These are phyloP conservation scores for Hirtodrosophila histrioides DNA, from an alignment of 2,888 invertebrate genomes.

Conservation along the genomic window DNA sequence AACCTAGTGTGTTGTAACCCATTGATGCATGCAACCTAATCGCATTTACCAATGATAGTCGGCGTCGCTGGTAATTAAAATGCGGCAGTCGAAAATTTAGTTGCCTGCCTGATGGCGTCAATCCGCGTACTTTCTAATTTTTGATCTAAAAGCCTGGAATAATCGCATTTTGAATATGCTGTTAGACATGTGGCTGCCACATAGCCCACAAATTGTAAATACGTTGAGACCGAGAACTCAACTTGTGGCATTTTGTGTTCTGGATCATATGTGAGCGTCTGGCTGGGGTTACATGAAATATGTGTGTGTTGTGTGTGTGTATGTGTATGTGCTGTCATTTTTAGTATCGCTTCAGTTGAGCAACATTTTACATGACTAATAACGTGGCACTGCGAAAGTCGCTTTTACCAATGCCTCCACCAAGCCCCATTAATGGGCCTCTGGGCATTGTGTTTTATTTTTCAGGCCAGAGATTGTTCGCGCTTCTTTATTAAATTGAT, in stretches of 20 bases:
- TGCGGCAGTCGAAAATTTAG: conserved; percentile 33
- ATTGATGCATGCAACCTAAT: conserved; percentile 48
- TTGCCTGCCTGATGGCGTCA: conserved; percentile 6
- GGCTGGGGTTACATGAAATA: background rate
- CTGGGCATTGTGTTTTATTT: conserved; percentile 22
- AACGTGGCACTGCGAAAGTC: conserved; percentile 51
- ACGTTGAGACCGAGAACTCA: conserved; percentile 2
- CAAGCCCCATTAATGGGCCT: conserved; percentile 11
- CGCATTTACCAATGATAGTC: conserved; percentile 75
- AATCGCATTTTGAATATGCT: conserved; percentile 52
- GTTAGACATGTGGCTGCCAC: conserved; percentile 18
- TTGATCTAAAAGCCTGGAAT: conserved; percentile 49
- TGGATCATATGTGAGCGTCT: conserved; percentile 2
- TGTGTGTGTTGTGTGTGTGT: conserved; percentile 4
- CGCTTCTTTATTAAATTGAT: conserved; percentile 23
- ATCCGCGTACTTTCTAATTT: conserved; percentile 28
- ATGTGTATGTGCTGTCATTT: conserved; percentile 61
- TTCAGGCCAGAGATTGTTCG: conserved; percentile 16
- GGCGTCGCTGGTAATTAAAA: conserved; percentile 62
- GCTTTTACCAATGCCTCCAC: conserved; percentile 2
- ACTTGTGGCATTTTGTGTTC: conserved; percentile 3
- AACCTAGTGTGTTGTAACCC: background rate
- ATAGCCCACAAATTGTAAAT: conserved; percentile 17
- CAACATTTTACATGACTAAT: conserved; percentile 75
- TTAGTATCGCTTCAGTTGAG: conserved; percentile 67